Base-by-base conservation (phyloP, 2,113 vertebrate species). In the Istiophorus platypterus region DNA sequence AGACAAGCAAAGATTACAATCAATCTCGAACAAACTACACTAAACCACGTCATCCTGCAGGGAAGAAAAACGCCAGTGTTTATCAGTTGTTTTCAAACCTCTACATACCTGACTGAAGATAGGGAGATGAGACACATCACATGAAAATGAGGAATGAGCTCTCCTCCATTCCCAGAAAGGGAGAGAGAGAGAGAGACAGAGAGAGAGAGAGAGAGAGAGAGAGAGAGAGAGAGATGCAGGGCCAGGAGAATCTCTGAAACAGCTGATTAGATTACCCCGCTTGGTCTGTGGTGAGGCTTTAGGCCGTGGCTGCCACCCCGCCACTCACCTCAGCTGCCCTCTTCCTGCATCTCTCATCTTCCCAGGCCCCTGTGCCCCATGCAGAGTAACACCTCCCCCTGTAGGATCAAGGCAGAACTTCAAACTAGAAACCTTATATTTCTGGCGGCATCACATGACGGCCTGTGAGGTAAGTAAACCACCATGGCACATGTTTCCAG, bases 241-340 rank as follows among this genome's bases (percentile, higher is more conserved):
- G 41, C 79, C 72, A 68, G 70, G 47, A 82, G 66, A 74, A 64
- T 63, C 61, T 78, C 65, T 82, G 61, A 87, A 89, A 79, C 76
- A 83, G 85, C 89, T 91, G 91, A 93, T 92, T 92, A 90, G 91
- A 92, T 92, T 91, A 89, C 77, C 61, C 81, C 71, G 73, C 76
- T 84, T 72, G 24, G 77, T 75, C 84, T 81, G 88, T 29, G 61
- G 72, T 72, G 80, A 91, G 81, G 78, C 84, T 90, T 88, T 68
- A 74, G 80, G 76, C 84, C 82, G 71, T 52, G 86, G 72, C 87
- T 83, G 80, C 85, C 84, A 91, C 76, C 72, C 81, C 42, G 18
- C 49, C 78, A 8, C 77, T 95, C 91, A 94, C 94, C 94, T 94
- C 91, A 90, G 29, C 68, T 93, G 93, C 89, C 90, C 93, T 92